Base-by-base conservation (phyloP, 2,888 invertebrate genomes). In the Minunthozetes semirufus region DNA sequence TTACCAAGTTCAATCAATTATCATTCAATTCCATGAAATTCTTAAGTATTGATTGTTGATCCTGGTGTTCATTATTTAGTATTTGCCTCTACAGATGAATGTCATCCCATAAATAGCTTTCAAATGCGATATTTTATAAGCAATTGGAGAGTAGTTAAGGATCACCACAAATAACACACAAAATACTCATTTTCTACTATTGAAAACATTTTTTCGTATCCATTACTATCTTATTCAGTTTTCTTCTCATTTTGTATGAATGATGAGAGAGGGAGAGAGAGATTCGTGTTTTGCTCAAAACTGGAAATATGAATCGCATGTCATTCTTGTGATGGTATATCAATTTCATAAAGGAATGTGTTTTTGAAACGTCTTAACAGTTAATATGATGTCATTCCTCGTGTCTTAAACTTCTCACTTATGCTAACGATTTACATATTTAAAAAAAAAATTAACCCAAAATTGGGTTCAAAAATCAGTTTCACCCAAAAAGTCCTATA, bases 61-160 rank as follows among this genome's bases (percentile, higher is more conserved):
- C 33, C 8, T 33, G 33, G 33, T 33, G 8, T 33, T 33, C 8
- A 33, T 33, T 33, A 33, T 33, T 33, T 33, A 33, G 8, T 33
- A 8, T 33, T 3, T 33, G 33, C 33, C 4, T 8, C 33, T 5
- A 33, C 4, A 33, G 33, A 33, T 33, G 33, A 33, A 33, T 33
- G 33, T 33, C 33, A 33, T 33, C 33, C 33, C 4, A 33, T 8
- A 33, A 33, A 33, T 33, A 33, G n/a, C n/a, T n/a, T n/a, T n/a
- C 33, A 33, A n/a, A n/a, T n/a, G n/a, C n/a, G 33, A 33, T 25
- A 25, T 56, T 56, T 22, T 56, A 25, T 56, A 56, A 56, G 56
- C 56, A 56, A 56, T 56, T 56, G 56, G 56, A 25, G 56, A 56
- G 22, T 22, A 56, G 56, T 56, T 56, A 56, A 25, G 56, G 56